Evolutionary conservation across 2,797 vertebrate genomes (phyloP).

Genomic region (Leuciscus waleckii): DNA sequence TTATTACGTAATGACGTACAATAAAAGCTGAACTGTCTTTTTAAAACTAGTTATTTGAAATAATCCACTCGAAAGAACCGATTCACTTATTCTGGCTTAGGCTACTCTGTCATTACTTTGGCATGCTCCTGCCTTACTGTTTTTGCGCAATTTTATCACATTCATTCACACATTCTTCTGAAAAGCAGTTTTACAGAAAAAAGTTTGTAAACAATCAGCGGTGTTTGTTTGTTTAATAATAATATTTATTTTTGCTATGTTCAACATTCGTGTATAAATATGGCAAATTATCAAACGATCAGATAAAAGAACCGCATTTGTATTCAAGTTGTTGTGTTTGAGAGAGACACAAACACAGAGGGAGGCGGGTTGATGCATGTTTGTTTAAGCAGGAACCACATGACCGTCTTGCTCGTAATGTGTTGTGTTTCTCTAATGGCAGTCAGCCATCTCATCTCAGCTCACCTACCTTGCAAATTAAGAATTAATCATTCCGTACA

Average conservation of each 20-base stretch:
- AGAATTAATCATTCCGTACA: constrained; percentile 44
- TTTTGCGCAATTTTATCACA: background rate
- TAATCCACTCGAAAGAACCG: constrained; percentile 2
- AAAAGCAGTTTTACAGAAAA: background rate
- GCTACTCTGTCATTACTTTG: background rate
- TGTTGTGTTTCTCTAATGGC: constrained; percentile 63
- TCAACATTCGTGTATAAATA: background rate
- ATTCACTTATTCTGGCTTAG: background rate
- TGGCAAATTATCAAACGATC: background rate
- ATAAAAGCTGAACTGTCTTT: background rate
- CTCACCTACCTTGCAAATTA: constrained; percentile 43
- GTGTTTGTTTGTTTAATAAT: background rate
- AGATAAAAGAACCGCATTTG: background rate
- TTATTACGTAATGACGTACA: background rate
- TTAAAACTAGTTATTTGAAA: background rate
- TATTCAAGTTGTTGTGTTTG: constrained; percentile 68
- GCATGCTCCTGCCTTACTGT: background rate
- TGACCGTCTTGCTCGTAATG: constrained; percentile 70
- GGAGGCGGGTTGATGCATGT: constrained; percentile 65
- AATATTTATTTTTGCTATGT: background rate
- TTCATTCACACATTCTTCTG: background rate
- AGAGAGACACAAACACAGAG: constrained; percentile 17
- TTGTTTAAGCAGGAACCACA: constrained; percentile 75
- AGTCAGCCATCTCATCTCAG: constrained; percentile 47
- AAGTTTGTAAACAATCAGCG: background rate